Evolutionary conservation across 2,113 vertebrate species (phyloP), one percentile per base, ranked within the genome.

Genomic region (Colinus virginianus): DNA sequence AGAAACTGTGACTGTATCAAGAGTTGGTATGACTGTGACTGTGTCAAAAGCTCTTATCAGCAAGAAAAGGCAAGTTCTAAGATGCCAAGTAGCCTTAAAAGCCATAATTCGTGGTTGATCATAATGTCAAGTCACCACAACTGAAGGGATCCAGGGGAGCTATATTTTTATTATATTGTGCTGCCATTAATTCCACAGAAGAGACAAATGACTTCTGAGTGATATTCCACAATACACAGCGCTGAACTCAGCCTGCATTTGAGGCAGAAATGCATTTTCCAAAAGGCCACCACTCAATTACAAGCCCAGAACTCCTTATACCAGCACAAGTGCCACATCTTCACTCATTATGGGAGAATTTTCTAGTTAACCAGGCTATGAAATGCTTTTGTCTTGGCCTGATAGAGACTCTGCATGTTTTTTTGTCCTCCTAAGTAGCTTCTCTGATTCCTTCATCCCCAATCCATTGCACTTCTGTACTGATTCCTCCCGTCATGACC

Each of bases 1-100:
- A 51, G 59, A 40, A 2, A 56, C 25, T 0, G 6, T 10, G 18
- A 71, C 13, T 7, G 1, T 4, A 6, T 34, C 1, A 1, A 46
- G 64, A 67, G 18, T 15, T 26, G 14, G 13, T 21, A 30, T 0
- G 8, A 28, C 28, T 66, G 32, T 0, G 7, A 28, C 28, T 66
- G 34, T 0, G 46, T 26, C 43, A 48, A n/a, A 51, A 62, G 25
- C 25, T 80, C n/a, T 22, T 8, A 17, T 12, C 38, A 46, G 48
- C n/a, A 76, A 34, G 34, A 10, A 43, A n/a, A 42, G 25, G 45
- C 11, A 51, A 80, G 88, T 48, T 26, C 55, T 42, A 36, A 46
- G 13, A 38, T 1, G 0, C 30, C 40, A 80, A 72, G 11, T 15
- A 74, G 30, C 25, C 34, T 23, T 58, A 26, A 30, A 67, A 71